phyloP scores from a whole-genome alignment of 2,888 invertebrate species.

The Lithodes maja region DNA sequence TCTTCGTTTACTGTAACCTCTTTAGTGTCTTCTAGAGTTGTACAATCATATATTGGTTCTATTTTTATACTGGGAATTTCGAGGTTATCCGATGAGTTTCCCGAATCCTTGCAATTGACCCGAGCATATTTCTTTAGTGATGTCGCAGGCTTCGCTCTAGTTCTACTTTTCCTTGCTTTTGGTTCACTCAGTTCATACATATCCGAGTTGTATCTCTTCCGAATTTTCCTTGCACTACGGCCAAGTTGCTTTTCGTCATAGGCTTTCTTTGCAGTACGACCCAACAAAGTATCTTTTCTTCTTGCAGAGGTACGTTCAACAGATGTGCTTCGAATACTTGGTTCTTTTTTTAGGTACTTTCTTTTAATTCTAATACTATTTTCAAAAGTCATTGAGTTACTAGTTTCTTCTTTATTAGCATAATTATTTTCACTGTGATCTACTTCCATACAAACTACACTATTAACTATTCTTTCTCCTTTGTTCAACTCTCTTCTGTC shows the following conservation, averaged over 20 bases:
- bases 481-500: no score
- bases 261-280: not conserved
- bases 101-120: not conserved
- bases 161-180: slow-evolving; percentile 28
- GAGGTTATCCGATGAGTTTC: not conserved
- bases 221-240: slow-evolving; percentile 27
- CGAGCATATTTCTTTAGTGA: not conserved
- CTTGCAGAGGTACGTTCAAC: no score
- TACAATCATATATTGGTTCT: not conserved
- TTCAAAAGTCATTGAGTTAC: no score
- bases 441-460: no score
- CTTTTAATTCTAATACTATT: no score
- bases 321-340: no score
- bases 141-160: not conserved
- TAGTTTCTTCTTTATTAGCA: no score
- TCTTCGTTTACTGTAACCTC: not conserved
- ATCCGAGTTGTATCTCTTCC: slow-evolving; percentile 41
- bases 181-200: slow-evolving; percentile 42
- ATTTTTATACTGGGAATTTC: no score
- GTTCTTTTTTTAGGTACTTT: no score
- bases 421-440: no score
- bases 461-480: no score
- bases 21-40: not conserved
- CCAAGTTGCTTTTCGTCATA: not conserved
- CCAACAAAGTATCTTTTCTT: no score